phyloP scores from a whole-genome alignment of 2,113 vertebrate species.

The Chelonoidis abingdonii region DNA sequence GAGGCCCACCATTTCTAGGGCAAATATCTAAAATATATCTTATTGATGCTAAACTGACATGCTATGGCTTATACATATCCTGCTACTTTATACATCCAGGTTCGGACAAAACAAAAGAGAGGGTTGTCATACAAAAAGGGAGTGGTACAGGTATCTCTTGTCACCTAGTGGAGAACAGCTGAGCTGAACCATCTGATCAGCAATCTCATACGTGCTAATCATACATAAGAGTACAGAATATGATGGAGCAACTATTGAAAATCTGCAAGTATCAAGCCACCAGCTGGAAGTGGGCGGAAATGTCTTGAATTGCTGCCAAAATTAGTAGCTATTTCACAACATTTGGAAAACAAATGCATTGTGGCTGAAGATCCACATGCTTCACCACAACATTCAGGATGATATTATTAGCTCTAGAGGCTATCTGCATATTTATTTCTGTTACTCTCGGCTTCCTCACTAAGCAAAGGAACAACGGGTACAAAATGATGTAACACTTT shows the following conservation, averaged over 20 bases:
- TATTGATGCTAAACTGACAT: background rate
- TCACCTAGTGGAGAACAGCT: conserved; percentile 53
- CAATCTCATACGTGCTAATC: conserved; percentile 19
- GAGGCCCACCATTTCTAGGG: background rate
- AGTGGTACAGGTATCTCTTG: conserved; percentile 62
- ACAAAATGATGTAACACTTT: conserved; percentile 57
- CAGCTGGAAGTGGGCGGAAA: conserved; percentile 75
- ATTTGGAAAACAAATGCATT: conserved; percentile 71
- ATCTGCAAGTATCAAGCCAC: conserved; percentile 60
- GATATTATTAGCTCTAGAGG: conserved; percentile 66
- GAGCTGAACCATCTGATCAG: conserved; percentile 45
- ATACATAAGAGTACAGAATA: conserved; percentile 27
- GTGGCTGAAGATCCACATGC: conserved; percentile 54
- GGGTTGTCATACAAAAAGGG: background rate
- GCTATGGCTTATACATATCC: background rate
- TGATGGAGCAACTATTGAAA: conserved; percentile 56
- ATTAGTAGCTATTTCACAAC: conserved; percentile 76
- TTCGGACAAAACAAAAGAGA: background rate
- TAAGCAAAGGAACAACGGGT: conserved; percentile 46
- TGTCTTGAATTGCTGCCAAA: conserved; percentile 75
- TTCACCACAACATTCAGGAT: conserved; percentile 50
- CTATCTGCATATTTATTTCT: conserved; percentile 51
- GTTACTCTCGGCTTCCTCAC: conserved; percentile 63
- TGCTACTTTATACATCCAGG: conserved; percentile 36
- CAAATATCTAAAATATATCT: background rate